Conservation (phyloP, 2,888 invertebrate species). For the Merodon equestris region DNA sequence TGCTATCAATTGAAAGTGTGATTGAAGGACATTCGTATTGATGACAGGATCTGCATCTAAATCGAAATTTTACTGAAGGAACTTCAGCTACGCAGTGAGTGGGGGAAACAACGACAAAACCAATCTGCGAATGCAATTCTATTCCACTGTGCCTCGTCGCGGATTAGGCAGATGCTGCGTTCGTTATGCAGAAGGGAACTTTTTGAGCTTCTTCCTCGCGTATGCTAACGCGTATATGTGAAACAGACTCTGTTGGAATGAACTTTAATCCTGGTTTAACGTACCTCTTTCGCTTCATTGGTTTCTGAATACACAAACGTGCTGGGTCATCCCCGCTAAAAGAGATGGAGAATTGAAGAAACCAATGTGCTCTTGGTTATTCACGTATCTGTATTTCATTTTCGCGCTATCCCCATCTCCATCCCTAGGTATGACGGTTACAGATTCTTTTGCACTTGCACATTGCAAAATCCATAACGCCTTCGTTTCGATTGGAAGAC, state of each 20-base stretch:
- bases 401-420: slow-evolving; percentile 29
- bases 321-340: slow-evolving; percentile 6
- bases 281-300: slow-evolving; percentile 2
- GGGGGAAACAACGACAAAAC: slow-evolving; percentile 11
- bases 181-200: too few species aligned
- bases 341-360: slow-evolving; percentile 18
- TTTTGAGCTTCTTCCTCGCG: too few species aligned
- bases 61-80: slow-evolving; percentile 48
- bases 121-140: slow-evolving; percentile 47
- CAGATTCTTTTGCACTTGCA: background rate
- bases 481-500: slow-evolving; percentile 58
- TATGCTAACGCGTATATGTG: too few species aligned
- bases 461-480: slow-evolving; percentile 17
- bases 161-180: slow-evolving; percentile 40
- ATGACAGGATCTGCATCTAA: slow-evolving; percentile 64
- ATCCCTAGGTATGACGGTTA: background rate
- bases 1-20: slow-evolving; percentile 23
- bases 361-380: slow-evolving; percentile 9
- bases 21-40: slow-evolving; percentile 32
- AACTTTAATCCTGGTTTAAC: too few species aligned
- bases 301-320: slow-evolving; percentile 2
- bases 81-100: background rate
- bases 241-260: too few species aligned
- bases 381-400: slow-evolving; percentile 60
- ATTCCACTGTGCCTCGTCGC: slow-evolving; percentile 21